Base-by-base conservation (phyloP, 2,113 vertebrate species). In the Mohoua ochrocephala region DNA sequence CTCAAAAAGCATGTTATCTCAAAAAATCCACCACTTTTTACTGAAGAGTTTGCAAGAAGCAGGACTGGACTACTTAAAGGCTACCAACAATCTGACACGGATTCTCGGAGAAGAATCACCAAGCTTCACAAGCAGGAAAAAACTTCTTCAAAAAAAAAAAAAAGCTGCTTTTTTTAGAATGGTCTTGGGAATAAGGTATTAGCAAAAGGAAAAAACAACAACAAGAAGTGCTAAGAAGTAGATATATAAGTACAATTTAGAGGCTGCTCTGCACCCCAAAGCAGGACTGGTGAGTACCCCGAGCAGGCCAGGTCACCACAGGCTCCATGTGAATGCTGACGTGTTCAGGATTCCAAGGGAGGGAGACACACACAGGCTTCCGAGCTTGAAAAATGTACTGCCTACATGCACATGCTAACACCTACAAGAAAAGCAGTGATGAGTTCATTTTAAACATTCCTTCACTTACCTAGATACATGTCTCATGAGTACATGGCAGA, bases 361-460 rank as follows among this genome's bases (percentile, higher is more conserved):
- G 5, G 6, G 12, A 41, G 17, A 73, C 15, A 24, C 1, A 37
- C 0, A 1, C 16, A 41, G 33, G 27, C 7, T 60, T 30, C 52
- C 53, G 49, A 11, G 12, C 23, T 56, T 65, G 42, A 59, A 89
- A 91, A 76, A 52, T 5, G 9, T 33, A 65, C 31, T 3, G 2
- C 24, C 35, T 35, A 49, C 20, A 31, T 13, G 22, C 6, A 35
- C n/a, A 26, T 28, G 15, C 42, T 75, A 70, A 42, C 37, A 45
- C 4, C 12, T 27, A 4, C 9, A 73, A 70, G 12, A 59, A 49
- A 26, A 49, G 17, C 15, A 76, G 1, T 11, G 31, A 71, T 44
- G 4, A 73, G 18, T 57, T 31, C 0, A 57, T 52, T 75, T 60
- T 64, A 49, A 23, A 83, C 42, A 71, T 53, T 39, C 7, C 26